phyloP scores from a whole-genome alignment of 2,888 invertebrate genomes.

The Zygogramma bicolorata region DNA sequence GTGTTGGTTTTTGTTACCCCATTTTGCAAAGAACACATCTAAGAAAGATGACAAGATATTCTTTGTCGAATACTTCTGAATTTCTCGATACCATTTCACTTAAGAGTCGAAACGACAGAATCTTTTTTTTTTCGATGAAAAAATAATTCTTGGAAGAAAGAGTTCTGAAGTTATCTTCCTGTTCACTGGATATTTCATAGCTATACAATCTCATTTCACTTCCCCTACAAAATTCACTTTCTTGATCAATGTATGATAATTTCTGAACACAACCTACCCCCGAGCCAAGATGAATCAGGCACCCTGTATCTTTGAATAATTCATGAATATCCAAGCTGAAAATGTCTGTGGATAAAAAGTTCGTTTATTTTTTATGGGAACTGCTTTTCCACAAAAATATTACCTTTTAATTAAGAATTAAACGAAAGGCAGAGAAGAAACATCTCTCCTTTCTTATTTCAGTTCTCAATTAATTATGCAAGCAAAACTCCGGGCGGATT shows the following conservation, averaged over 20 bases:
- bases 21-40: no score
- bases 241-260: not conserved
- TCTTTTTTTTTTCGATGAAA: no score
- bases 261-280: not conserved
- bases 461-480: slow-evolving; percentile 37
- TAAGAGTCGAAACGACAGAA: no score
- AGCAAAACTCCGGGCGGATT: slow-evolving; percentile 30
- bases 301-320: slow-evolving; percentile 2
- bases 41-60: no score
- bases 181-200: not conserved
- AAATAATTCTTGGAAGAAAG: no score
- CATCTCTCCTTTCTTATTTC: slow-evolving; percentile 33
- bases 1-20: no score
- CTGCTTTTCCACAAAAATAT: slow-evolving; percentile 11
- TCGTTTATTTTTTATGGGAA: slow-evolving; percentile 9
- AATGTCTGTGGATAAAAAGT: slow-evolving; percentile 9
- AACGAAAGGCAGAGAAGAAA: slow-evolving; percentile 28
- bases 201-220: not conserved
- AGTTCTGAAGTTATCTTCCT: no score
- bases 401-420: slow-evolving; percentile 34
- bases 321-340: slow-evolving; percentile 9
- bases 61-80: no score
- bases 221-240: not conserved
- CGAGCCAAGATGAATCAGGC: not conserved
- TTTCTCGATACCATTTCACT: no score